These are phyloP conservation scores for Gadus macrocephalus DNA, from an alignment of 2,113 vertebrate genomes.

Conservation along the genomic window DNA sequence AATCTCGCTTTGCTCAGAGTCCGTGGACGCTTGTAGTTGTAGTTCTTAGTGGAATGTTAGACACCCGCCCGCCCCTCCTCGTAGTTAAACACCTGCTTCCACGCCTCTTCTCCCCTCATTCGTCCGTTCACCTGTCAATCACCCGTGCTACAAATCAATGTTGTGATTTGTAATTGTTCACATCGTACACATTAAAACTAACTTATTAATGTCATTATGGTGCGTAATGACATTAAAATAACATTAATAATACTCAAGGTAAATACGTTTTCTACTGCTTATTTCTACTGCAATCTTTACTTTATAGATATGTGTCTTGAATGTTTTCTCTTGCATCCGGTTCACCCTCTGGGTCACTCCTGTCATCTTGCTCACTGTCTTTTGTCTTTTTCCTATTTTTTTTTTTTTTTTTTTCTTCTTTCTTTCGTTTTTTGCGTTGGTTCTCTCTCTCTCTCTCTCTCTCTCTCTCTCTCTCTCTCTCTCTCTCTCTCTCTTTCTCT, in stretches of 20 bases:
- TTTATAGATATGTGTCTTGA: no score
- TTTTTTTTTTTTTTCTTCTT: no score
- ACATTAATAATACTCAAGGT: background rate
- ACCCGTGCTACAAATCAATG: slow-evolving; percentile 31
- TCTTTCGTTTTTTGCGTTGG: no score
- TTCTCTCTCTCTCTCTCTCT: background rate
- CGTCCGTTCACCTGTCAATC: slow-evolving; percentile 58
- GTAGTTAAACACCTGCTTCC: slow-evolving; percentile 39
- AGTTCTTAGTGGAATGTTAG: slow-evolving; percentile 14
- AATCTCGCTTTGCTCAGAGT: slow-evolving; percentile 22
- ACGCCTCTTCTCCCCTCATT: slow-evolving; percentile 62
- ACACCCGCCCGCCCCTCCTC: slow-evolving; percentile 22
- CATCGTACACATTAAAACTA: background rate
- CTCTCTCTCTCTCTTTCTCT: no score
- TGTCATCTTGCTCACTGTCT: no score
- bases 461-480: background rate
- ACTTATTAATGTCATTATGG: background rate
- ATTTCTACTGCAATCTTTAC: no score
- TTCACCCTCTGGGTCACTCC: no score
- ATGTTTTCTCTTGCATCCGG: no score
- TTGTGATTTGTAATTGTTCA: background rate
- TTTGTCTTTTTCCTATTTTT: no score
- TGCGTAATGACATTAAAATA: background rate
- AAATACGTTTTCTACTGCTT: no score
- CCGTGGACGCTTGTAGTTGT: background rate